Base-by-base conservation (phyloP, 2,888 invertebrate genomes). In the Harpalus rufipes region DNA sequence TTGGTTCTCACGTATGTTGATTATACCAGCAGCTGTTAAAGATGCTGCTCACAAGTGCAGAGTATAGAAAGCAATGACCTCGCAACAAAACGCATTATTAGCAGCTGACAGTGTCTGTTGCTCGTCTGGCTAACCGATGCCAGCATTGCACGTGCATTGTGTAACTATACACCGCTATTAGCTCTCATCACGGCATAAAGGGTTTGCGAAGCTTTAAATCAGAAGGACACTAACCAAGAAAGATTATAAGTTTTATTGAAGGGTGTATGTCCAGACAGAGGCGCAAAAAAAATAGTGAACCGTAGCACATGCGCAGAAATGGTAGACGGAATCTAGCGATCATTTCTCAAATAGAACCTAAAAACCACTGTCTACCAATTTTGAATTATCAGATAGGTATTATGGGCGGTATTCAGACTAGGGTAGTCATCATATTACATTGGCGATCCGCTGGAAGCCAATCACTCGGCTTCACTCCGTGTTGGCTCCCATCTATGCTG, bases 11-110 rank as follows among this genome's bases (percentile, higher is more conserved):
- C 12, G 44, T 51, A 51, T 51, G 44, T 51, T 51, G 44, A 51
- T 51, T 51, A 4, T 51, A 76, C 10, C 56, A 18, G n/a, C 56
- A 21, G 51, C 44, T 56, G 44, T 85, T 63, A 41, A 58, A 63
- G 18, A 18, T 80, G 44, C 12, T 51, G 7, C 32, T 32, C 32
- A 65, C 78, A 78, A 68, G 68, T 68, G 68, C 78, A 44, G 41
- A 58, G 25, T 56, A 72, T 21, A 74, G 32, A 51, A 78, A 58
- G 56, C 78, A 78, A 78, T 78, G 78, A 78, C 78, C 78, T 32
- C 78, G 7, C 32, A 39, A 78, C 78, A 78, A 78, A 78, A 78
- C 78, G 44, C 72, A 78, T 78, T 78, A 78, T 78, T 78, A 78
- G 78, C 78, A 78, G 78, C 78, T 78, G 78, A 56, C 78, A 32